These are phyloP conservation scores for Lobophora halterata DNA, from an alignment of 2,888 invertebrate species.

Conservation along the genomic window DNA sequence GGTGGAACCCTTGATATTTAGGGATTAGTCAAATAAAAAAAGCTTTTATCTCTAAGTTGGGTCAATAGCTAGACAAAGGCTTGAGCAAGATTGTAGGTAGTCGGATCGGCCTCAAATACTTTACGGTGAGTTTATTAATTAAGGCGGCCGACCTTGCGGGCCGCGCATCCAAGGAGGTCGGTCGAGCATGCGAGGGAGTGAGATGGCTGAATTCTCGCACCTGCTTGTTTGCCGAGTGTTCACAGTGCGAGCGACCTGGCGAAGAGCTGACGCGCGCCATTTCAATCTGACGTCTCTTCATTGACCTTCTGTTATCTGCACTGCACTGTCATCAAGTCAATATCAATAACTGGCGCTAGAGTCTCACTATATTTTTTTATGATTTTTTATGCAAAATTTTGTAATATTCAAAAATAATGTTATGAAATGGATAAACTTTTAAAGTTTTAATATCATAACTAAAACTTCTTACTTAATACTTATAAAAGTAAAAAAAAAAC, in stretches of 20 bases:
- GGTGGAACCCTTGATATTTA: slow-evolving; percentile 21
- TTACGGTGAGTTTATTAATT: slow-evolving; percentile 81
- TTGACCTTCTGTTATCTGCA: slow-evolving; percentile 78
- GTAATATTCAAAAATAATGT: too few relatives aligned
- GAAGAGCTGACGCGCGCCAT: slow-evolving; percentile 56
- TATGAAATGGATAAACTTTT: too few relatives aligned
- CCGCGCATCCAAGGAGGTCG: slow-evolving; percentile 79
- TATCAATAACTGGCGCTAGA: slow-evolving; percentile 26
- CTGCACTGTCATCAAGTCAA: slow-evolving; percentile 57
- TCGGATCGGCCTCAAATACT: slow-evolving; percentile 79
- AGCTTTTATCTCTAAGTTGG: slow-evolving; percentile 53
- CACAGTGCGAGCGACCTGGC: slow-evolving; percentile 52
- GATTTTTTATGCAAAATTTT: neutral
- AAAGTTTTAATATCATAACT: too few relatives aligned
- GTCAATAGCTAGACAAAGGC: slow-evolving; percentile 79
- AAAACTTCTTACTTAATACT: too few relatives aligned
- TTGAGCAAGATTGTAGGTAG: slow-evolving; percentile 73
- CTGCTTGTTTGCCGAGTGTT: slow-evolving; percentile 28
- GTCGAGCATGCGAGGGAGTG: slow-evolving; percentile 56
- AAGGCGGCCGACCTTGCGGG: slow-evolving; percentile 79
- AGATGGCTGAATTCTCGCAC: slow-evolving; percentile 43
- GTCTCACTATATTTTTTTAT: slow-evolving; percentile 6
- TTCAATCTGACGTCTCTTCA: slow-evolving; percentile 69
- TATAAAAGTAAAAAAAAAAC: slow-evolving; percentile 12
- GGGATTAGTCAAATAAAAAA: slow-evolving; percentile 54